phyloP scores from a whole-genome alignment of 2,797 vertebrate species.

The Simalia tracyae region DNA sequence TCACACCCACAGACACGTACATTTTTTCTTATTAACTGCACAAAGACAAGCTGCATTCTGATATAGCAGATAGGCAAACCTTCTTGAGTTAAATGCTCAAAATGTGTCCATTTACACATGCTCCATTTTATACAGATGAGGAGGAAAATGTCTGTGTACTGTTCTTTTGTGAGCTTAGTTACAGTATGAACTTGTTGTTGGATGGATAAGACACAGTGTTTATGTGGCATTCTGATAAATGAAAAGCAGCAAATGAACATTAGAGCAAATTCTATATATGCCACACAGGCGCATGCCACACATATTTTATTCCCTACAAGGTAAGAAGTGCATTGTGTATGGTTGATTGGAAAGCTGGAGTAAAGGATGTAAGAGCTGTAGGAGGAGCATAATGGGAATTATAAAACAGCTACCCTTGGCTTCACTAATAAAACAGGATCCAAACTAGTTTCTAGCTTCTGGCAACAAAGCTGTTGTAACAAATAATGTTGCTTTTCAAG shows the following conservation, averaged over 20 bases:
- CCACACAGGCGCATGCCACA: background rate
- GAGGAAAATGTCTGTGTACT: background rate
- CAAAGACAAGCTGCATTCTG: conserved; percentile 29
- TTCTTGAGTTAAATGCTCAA: background rate
- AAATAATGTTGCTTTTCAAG: conserved; percentile 62
- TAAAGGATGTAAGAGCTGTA: background rate
- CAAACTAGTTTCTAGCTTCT: conserved; percentile 45
- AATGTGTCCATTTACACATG: background rate
- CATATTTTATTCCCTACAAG: background rate
- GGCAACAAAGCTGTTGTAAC: conserved; percentile 47
- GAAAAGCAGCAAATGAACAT: background rate
- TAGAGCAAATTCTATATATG: background rate
- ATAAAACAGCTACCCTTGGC: conserved; percentile 43
- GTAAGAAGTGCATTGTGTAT: conserved; percentile 4
- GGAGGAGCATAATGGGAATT: conserved; percentile 40
- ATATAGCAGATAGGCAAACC: conserved; percentile 6
- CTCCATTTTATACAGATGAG: background rate
- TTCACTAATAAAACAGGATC: conserved; percentile 47
- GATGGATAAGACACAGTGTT: background rate
- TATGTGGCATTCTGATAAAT: background rate
- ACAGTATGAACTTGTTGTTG: background rate
- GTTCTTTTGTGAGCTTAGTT: background rate
- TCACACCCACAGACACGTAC: background rate
- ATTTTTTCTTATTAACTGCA: background rate
- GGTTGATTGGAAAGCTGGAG: conserved; percentile 37